phyloP scores from a whole-genome alignment of 2,888 invertebrate species.

The Octonoba sinensis region DNA sequence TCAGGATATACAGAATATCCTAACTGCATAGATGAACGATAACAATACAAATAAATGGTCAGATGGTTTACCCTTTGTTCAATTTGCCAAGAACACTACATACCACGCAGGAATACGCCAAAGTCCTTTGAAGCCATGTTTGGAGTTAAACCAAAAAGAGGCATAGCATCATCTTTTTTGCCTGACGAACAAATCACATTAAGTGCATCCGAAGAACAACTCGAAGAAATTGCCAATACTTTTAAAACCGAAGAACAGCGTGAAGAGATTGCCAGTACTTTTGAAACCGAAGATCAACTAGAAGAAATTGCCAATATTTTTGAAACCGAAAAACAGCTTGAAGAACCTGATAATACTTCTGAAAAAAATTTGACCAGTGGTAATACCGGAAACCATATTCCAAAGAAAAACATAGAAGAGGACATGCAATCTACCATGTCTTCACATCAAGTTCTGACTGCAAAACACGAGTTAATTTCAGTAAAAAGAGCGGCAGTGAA shows the following conservation, averaged over 20 bases:
- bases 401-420: constrained; percentile 13
- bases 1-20: constrained; percentile 41
- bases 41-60: constrained; percentile 33
- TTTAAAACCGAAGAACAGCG: too few species aligned
- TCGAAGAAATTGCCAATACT: too few species aligned
- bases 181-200: constrained; percentile 10
- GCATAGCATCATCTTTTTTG: constrained; percentile 14
- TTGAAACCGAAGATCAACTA: constrained; percentile 11
- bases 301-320: background rate
- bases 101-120: constrained; percentile 46
- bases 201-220: too few species aligned
- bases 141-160: constrained; percentile 31
- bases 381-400: too few species aligned
- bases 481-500: background rate
- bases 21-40: constrained; percentile 37
- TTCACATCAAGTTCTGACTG: constrained; percentile 36
- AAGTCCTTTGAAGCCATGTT: constrained; percentile 46
- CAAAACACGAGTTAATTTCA: constrained; percentile 27
- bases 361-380: constrained; percentile 22
- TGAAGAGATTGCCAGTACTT: too few species aligned
- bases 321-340: too few species aligned
- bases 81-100: too few species aligned
- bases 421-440: constrained; percentile 19
- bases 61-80: too few species aligned
- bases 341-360: too few species aligned